phyloP scores from a whole-genome alignment of 2,888 invertebrate genomes.

The Teleiodes luculella region DNA sequence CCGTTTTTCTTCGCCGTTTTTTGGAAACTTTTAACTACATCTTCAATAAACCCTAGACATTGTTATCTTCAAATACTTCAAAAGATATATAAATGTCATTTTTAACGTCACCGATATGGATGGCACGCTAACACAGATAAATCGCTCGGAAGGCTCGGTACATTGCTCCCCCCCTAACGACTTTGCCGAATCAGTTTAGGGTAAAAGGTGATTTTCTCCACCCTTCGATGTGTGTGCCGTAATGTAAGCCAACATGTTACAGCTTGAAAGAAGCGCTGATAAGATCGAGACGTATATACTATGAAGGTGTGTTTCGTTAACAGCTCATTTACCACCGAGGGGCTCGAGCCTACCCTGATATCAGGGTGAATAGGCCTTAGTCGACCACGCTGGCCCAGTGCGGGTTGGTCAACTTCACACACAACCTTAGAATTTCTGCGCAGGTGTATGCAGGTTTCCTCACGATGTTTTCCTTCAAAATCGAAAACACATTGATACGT shows the following conservation, averaged over 20 bases:
- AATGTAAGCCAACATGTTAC: slow-evolving; percentile 13
- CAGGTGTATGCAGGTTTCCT: too few species aligned
- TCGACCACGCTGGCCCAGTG: too few species aligned
- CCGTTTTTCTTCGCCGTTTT: not conserved
- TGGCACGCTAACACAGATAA: slow-evolving; percentile 44
- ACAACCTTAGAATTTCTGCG: too few species aligned
- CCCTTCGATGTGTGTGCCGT: slow-evolving; percentile 29
- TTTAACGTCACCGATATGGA: slow-evolving; percentile 59
- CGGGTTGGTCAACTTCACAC: too few species aligned
- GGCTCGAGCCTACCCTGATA: too few species aligned
- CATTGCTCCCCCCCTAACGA: slow-evolving; percentile 74
- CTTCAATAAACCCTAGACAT: not conserved
- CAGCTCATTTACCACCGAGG: too few species aligned
- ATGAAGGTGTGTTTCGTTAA: too few species aligned
- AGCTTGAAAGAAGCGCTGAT: slow-evolving; percentile 11
- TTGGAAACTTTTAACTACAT: not conserved
- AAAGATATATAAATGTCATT: slow-evolving; percentile 69
- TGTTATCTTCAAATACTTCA: too few species aligned
- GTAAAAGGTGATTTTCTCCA: slow-evolving; percentile 66
- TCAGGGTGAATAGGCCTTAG: too few species aligned
- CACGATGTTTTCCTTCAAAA: too few species aligned
- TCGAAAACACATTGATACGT: too few species aligned
- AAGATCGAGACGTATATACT: slow-evolving; percentile 1
- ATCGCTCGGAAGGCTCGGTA: slow-evolving; percentile 70
- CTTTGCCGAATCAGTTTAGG: slow-evolving; percentile 68